phyloP scores from a whole-genome alignment of 2,797 vertebrate genomes.

The Sebastes ruberrimus region DNA sequence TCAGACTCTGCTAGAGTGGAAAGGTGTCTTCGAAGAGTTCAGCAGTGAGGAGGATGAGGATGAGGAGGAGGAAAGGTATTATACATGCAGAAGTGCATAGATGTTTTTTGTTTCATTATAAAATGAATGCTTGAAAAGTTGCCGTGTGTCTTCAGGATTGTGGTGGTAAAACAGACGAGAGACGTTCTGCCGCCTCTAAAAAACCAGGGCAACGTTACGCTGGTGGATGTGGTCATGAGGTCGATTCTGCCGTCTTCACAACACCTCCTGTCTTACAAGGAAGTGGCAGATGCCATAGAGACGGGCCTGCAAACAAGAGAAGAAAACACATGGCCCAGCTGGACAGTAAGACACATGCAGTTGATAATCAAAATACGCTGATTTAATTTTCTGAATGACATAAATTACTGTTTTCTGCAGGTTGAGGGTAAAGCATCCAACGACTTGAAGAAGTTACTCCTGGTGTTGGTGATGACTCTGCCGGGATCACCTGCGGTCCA shows the following conservation, averaged over 20 bases:
- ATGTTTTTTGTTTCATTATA: no score
- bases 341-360: slow-evolving; percentile 72
- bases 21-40: slow-evolving; percentile 66
- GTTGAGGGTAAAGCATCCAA: slow-evolving; percentile 61
- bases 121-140: neutral
- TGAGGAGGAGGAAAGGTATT: slow-evolving; percentile 70
- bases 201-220: slow-evolving; percentile 50
- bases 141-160: slow-evolving; percentile 64
- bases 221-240: slow-evolving; percentile 76
- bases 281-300: slow-evolving; percentile 71
- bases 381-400: neutral
- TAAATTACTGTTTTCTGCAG: slow-evolving; percentile 45
- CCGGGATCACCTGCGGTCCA: slow-evolving; percentile 80
- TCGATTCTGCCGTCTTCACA: slow-evolving; percentile 70
- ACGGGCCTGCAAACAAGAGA: slow-evolving; percentile 54
- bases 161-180: slow-evolving; percentile 74
- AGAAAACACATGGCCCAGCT: slow-evolving; percentile 72
- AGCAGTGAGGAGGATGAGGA: slow-evolving; percentile 42
- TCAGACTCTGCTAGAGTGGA: slow-evolving; percentile 77
- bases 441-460: slow-evolving; percentile 72
- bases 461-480: slow-evolving; percentile 83
- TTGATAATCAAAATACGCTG: neutral
- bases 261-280: slow-evolving; percentile 55
- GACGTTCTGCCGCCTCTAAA: slow-evolving; percentile 34
- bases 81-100: neutral